Conservation (phyloP, 2,113 vertebrate genomes). For the Hymenochirus boettgeri region DNA sequence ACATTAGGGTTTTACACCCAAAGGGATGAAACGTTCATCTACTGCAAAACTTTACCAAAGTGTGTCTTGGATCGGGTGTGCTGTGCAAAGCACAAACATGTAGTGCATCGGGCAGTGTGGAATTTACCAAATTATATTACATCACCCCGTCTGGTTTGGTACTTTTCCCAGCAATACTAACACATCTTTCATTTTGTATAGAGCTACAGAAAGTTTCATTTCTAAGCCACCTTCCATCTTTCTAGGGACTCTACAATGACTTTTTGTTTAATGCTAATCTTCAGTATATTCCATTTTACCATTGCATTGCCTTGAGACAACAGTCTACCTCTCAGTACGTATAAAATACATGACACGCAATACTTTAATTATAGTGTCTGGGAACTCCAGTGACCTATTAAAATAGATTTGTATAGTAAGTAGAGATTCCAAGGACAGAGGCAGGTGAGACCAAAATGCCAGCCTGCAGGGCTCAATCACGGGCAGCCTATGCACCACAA, state of each 20-base stretch:
- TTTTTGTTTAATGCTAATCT: conserved; percentile 51
- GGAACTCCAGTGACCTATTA: conserved; percentile 63
- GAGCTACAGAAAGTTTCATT: conserved; percentile 38
- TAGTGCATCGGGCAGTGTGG: too few species aligned
- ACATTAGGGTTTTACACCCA: too few species aligned
- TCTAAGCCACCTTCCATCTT: conserved; percentile 47
- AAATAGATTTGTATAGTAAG: conserved; percentile 55
- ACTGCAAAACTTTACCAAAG: too few species aligned
- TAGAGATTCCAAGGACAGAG: conserved; percentile 56
- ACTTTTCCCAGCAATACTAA: too few species aligned
- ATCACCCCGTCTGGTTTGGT: too few species aligned
- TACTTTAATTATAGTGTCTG: conserved; percentile 69
- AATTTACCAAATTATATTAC: too few species aligned
- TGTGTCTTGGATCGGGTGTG: too few species aligned
- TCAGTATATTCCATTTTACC: conserved; percentile 55
- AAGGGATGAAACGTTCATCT: too few species aligned
- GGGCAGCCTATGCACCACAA: conserved; percentile 39
- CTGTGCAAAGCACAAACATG: too few species aligned
- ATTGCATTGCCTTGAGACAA: conserved; percentile 52
- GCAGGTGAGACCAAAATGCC: conserved; percentile 63
- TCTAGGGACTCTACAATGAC: conserved; percentile 39
- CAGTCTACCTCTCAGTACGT: conserved; percentile 48
- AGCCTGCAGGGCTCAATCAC: conserved; percentile 46
- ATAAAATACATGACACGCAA: conserved; percentile 59
- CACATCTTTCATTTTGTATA: neutral